These are phyloP conservation scores for Metellina segmentata DNA, from an alignment of 2,888 invertebrate genomes.

Conservation along the genomic window DNA sequence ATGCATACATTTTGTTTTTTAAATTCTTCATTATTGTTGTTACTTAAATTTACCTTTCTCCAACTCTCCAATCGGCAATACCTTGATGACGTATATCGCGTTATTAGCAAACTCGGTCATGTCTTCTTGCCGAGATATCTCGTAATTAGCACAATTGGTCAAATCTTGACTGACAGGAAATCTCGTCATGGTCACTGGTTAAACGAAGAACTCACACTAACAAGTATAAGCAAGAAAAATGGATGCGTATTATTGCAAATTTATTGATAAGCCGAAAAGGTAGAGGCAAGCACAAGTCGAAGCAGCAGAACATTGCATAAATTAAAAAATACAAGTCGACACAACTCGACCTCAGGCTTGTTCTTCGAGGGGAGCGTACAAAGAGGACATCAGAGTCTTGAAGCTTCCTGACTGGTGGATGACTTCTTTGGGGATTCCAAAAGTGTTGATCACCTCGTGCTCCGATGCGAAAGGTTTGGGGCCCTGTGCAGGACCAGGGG, in stretches of 20 bases:
- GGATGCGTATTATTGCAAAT: slow-evolving; percentile 16
- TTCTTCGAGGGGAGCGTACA: slow-evolving; percentile 30
- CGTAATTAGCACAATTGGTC: no score
- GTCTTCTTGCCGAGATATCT: no score
- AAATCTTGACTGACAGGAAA: no score
- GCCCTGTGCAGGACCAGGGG: slow-evolving; percentile 32
- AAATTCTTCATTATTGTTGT: no score
- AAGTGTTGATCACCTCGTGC: slow-evolving; percentile 43
- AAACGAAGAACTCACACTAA: no score
- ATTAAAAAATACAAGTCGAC: slow-evolving; percentile 5
- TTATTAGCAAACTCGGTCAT: no score
- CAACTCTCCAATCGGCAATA: no score
- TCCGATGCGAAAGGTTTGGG: slow-evolving; percentile 11
- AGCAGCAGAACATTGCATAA: slow-evolving; percentile 10
- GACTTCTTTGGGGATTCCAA: slow-evolving; percentile 60
- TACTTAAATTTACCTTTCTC: no score
- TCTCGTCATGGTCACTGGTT: no score
- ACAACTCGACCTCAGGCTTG: slow-evolving; percentile 5
- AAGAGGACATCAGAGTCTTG: slow-evolving; percentile 70
- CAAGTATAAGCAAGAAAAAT: not conserved
- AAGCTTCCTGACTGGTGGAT: slow-evolving; percentile 76
- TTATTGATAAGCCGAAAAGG: slow-evolving; percentile 42
- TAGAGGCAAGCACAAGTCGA: slow-evolving; percentile 20
- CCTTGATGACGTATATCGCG: no score
- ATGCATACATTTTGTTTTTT: no score